Conservation (phyloP, 2,888 invertebrate species). For the Ochropleura plecta region DNA sequence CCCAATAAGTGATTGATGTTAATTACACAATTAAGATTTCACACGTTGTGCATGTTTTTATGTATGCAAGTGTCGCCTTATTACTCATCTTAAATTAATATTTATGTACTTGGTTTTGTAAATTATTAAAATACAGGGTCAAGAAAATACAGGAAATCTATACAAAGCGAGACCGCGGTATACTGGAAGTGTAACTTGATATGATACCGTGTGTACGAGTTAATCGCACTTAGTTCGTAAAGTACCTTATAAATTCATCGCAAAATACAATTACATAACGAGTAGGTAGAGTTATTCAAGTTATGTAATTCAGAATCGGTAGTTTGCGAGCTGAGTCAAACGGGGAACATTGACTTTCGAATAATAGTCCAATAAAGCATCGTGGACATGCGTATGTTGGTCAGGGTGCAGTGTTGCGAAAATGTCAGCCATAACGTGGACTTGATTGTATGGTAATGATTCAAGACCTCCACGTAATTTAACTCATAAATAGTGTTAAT, state of each 20-base stretch:
- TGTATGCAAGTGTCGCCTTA: background rate
- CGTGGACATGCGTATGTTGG: conserved; percentile 35
- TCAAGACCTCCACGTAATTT: background rate
- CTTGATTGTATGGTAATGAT: conserved; percentile 40
- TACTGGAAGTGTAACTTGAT: too few relatives aligned
- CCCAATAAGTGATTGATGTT: conserved; percentile 12
- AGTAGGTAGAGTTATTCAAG: conserved; percentile 2
- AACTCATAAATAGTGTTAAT: background rate
- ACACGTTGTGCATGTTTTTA: background rate
- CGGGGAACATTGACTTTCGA: conserved; percentile 41
- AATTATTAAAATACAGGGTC: background rate
- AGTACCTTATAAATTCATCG: conserved; percentile 8
- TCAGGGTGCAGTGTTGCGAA: conserved; percentile 41
- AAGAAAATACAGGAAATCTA: too few relatives aligned
- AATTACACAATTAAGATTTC: conserved; percentile 32
- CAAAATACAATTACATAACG: conserved; percentile 32
- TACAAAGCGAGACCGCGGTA: too few relatives aligned
- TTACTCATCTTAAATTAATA: background rate
- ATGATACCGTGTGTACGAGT: too few relatives aligned
- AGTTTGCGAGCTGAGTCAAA: conserved; percentile 11
- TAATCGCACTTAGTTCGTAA: background rate
- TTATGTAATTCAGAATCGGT: conserved; percentile 46
- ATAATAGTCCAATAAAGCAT: conserved; percentile 58
- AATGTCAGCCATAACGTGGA: conserved; percentile 31
- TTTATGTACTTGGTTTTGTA: background rate